Evolutionary conservation across 2,113 vertebrate species (phyloP), one percentile per base, ranked within the genome.

Genomic region (Oreochromis spilurus): DNA sequence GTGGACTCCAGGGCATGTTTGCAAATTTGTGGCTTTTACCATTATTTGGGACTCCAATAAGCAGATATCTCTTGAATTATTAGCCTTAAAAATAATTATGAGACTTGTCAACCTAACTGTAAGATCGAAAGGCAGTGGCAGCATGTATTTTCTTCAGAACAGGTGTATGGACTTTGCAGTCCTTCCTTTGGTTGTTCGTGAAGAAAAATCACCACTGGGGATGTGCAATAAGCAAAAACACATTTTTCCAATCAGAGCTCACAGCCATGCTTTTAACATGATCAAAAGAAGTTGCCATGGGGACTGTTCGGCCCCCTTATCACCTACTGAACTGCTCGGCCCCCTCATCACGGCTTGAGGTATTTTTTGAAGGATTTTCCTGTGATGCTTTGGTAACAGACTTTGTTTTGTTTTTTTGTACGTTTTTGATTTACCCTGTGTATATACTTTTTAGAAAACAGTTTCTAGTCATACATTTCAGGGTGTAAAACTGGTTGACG

Each of bases 191-290:
- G 16, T 31, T 50, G 70, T 50, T 29, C 10, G 6, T 31, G 72
- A 77, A n/a, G 26, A 77, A n/a, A 77, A 52, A 77, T 77, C 26
- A 31, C 43, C 16, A 19, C 9, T 50, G 45, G 16, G 21, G 72
- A 31, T 77, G 9, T 12, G 45, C 45, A 77, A 4, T 50, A 77
- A 5, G 24, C 70, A 50, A 77, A 77, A 50, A n/a, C 45, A 50
- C 26, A n/a, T 77, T 77, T 77, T 75, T 75, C 70, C 70, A 48
- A 75, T 75, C 70, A 75, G 70, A 29, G 43, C 43, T 75, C 45
- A 75, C 43, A 75, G 43, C 24, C 24, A 19, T 50, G 40, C 45
- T 52, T 77, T 75, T 75, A 75, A 75, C 16, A 50, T 77, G 72
- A 34, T 77, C 43, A 77, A 77, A 77, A 77, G 10, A 77, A 77